phyloP scores from a whole-genome alignment of 1,140 invertebrate species.

The Tetragnatha versicolor region DNA sequence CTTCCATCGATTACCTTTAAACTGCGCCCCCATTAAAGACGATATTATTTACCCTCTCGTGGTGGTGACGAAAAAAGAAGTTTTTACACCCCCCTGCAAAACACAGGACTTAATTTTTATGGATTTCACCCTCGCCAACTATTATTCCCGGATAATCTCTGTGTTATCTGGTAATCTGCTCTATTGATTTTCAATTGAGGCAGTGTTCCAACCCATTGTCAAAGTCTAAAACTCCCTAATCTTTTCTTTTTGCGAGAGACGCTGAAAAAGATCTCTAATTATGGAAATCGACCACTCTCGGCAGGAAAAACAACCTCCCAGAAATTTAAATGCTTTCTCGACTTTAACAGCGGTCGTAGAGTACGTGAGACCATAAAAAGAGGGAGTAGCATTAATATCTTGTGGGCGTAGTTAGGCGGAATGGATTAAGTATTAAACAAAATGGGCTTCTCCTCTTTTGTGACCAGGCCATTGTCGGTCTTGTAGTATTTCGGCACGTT shows the following conservation, averaged over 20 bases:
- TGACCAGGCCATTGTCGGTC: neutral
- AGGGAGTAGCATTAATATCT: constrained; percentile 14
- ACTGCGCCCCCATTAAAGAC: constrained; percentile 37
- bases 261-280: too few relatives aligned
- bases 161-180: constrained; percentile 16
- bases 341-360: constrained; percentile 16
- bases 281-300: too few relatives aligned
- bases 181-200: constrained; percentile 18
- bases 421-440: constrained; percentile 27
- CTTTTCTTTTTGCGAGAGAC: neutral
- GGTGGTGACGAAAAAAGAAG: too few relatives aligned
- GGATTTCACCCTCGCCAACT: neutral
- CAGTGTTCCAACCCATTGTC: neutral
- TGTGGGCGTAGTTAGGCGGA: neutral
- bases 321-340: constrained; percentile 27
- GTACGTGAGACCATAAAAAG: constrained; percentile 26
- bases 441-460: constrained; percentile 7
- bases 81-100: constrained; percentile 5
- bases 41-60: constrained; percentile 12
- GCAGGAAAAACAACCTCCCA: neutral
- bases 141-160: constrained; percentile 16
- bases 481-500: too few relatives aligned
- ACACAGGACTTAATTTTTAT: constrained; percentile 22
- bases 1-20: constrained; percentile 35
- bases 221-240: neutral